Base-by-base conservation (phyloP, 2,888 invertebrate genomes). In the Yponomeuta cagnagella region DNA sequence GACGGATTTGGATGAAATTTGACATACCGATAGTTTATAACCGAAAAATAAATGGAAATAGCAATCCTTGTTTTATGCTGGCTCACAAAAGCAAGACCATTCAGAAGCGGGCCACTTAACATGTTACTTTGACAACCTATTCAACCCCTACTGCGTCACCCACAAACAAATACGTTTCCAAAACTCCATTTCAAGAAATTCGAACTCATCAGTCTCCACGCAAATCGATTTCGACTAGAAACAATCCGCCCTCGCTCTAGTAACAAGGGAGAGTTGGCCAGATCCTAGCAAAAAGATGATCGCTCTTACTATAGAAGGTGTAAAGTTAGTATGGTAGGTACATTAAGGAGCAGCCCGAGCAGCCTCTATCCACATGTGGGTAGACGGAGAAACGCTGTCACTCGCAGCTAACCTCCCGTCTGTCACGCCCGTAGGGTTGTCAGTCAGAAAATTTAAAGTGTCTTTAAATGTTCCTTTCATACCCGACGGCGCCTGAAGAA, bases 301-400 rank as follows among this genome's bases (percentile, higher is more conserved):
- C 3, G 43, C 43, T 8, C 43, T 43, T 9, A 43, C 6, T 43
- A 43, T 1, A 43, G 6, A 1, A 43, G 6, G 43, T 43, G 8
- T 43, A 43, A 43, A 43, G 43, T 6, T 1, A 43, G 1, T 43
- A 43, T 43, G 5, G 43, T 8, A 43, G 43, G 43, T 43, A 43
- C 33, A 33, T 8, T 8, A 43, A 43, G 43, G 43, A 43, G 43
- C 43, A 43, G 43, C 43, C 43, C 12, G 43, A 43, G 43, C 43
- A 43, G 43, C 43, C 43, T 58, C 15, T 58, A 58, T 5, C 52
- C 52, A 15, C 52, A 68, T 48, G 68, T 68, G 68, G 68, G 68
- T 68, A 68, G 48, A 43, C 48, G 43, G 48, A 71, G 67, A 48
- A 71, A 70, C 71, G 73, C 70, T 73, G 73, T 73, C 73, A 73